Conservation (phyloP, 2,888 invertebrate genomes). For the Clunio marinus region DNA sequence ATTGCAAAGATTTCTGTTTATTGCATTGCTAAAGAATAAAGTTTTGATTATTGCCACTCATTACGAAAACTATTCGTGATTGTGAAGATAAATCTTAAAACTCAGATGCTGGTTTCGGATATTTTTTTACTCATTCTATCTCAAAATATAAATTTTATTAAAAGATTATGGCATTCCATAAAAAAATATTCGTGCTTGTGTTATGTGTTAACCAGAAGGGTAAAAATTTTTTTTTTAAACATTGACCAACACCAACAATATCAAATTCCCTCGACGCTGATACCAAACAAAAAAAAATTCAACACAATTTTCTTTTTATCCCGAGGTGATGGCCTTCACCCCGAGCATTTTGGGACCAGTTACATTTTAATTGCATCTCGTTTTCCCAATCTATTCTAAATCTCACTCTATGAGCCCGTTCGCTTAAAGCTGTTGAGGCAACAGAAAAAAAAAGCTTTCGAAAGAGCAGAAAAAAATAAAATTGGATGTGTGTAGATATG, state of each 20-base stretch:
- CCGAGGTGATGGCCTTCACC: slow-evolving; percentile 12
- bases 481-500: slow-evolving; percentile 9
- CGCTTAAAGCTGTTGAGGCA: slow-evolving; percentile 4
- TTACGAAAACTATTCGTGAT: too few relatives aligned
- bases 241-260: neutral
- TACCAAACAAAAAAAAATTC: slow-evolving; percentile 26
- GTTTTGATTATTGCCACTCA: too few relatives aligned
- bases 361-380: slow-evolving; percentile 39
- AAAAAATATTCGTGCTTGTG: too few relatives aligned
- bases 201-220: too few relatives aligned
- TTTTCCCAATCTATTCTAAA: slow-evolving; percentile 37
- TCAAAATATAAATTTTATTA: too few relatives aligned
- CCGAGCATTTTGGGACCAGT: slow-evolving; percentile 35
- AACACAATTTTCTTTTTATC: slow-evolving; percentile 35
- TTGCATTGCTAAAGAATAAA: too few relatives aligned
- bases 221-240: too few relatives aligned
- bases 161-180: too few relatives aligned
- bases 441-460: slow-evolving; percentile 11
- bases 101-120: too few relatives aligned
- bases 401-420: neutral
- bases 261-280: neutral
- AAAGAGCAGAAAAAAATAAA: slow-evolving; percentile 3
- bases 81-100: too few relatives aligned
- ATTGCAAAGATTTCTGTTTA: too few relatives aligned
- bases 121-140: too few relatives aligned